phyloP scores from a whole-genome alignment of 1,140 invertebrate species.

The Tetragonula clypearis region DNA sequence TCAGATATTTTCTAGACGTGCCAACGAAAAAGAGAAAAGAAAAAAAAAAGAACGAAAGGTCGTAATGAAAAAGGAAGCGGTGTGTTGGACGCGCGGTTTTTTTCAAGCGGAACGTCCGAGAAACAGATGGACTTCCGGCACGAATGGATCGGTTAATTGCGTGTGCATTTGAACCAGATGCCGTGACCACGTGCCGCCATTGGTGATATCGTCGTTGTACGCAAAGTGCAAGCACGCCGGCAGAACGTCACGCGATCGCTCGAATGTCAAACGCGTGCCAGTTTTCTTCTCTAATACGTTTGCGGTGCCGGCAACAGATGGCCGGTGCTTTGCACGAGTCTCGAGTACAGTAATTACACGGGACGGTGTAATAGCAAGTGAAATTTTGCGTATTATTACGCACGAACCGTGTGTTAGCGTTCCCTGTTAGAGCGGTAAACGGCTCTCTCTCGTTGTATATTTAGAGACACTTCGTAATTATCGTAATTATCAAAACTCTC shows the following conservation, averaged over 20 bases:
- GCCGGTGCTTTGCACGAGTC: neutral
- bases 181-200: slow-evolving; percentile 43
- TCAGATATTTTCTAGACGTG: neutral
- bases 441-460: neutral
- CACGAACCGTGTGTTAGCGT: neutral
- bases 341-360: neutral
- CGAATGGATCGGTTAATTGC: slow-evolving; percentile 57
- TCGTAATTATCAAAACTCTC: no score
- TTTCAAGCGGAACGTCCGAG: slow-evolving; percentile 38
- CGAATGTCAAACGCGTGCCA: slow-evolving; percentile 40
- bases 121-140: slow-evolving; percentile 59
- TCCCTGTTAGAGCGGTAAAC: neutral
- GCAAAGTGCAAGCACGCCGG: slow-evolving; percentile 13
- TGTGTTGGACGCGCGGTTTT: slow-evolving; percentile 24
- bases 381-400: neutral
- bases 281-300: slow-evolving; percentile 29
- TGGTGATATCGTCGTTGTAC: slow-evolving; percentile 38
- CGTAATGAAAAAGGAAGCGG: neutral
- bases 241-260: slow-evolving; percentile 39
- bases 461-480: neutral
- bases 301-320: slow-evolving; percentile 1
- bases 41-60: neutral
- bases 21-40: neutral
- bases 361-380: neutral
- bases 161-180: slow-evolving; percentile 43